Conservation (phyloP, 2,113 vertebrate genomes). For the Pagrus major region DNA sequence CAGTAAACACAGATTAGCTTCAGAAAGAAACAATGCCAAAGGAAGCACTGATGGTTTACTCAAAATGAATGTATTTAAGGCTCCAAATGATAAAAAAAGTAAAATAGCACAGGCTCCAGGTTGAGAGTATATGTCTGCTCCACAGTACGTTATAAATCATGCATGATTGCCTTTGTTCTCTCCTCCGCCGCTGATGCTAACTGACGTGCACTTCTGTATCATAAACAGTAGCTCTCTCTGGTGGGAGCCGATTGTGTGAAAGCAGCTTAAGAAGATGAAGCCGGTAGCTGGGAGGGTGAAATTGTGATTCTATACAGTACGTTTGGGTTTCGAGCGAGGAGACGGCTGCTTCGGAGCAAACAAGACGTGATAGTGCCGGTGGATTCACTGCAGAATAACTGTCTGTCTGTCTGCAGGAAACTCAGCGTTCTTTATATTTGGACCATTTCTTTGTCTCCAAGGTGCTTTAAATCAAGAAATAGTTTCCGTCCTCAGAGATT, state of each 20-base stretch:
- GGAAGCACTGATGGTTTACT: background rate
- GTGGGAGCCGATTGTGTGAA: conserved; percentile 61
- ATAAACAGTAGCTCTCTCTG: conserved; percentile 54
- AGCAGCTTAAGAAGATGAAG: conserved; percentile 62
- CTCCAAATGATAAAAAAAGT: conserved; percentile 17
- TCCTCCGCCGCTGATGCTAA: conserved; percentile 44
- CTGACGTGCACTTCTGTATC: conserved; percentile 53
- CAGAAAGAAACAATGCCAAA: background rate
- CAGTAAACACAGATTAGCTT: conserved; percentile 33
- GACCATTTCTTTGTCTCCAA: background rate
- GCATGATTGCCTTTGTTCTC: conserved; percentile 51
- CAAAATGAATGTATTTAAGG: background rate
- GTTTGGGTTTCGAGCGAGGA: conserved; percentile 23
- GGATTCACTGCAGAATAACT: conserved; percentile 34
- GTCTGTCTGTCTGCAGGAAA: background rate
- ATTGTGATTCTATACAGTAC: conserved; percentile 51
- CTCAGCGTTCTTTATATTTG: conserved; percentile 9
- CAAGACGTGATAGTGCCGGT: conserved; percentile 26
- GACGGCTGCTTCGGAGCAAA: conserved; percentile 56
- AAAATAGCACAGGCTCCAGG: background rate
- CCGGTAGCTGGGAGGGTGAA: conserved; percentile 55
- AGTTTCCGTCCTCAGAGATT: background rate
- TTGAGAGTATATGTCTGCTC: conserved; percentile 14
- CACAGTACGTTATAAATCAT: conserved; percentile 35
- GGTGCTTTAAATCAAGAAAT: conserved; percentile 14